phyloP scores from a whole-genome alignment of 2,113 vertebrate genomes.

The Psophia crepitans region DNA sequence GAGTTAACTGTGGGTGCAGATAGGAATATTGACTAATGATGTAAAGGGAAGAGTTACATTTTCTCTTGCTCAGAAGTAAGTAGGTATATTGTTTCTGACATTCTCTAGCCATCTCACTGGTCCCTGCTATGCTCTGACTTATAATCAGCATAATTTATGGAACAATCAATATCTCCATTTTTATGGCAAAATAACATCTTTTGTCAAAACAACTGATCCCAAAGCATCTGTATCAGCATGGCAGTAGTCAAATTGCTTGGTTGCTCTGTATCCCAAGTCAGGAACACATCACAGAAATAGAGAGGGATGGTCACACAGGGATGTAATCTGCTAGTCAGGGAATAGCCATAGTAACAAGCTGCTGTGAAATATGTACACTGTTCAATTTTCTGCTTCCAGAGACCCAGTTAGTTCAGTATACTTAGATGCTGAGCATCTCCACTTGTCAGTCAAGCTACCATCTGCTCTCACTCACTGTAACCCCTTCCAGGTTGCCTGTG shows the following conservation, averaged over 20 bases:
- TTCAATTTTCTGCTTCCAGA: conserved; percentile 1
- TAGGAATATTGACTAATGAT: neutral
- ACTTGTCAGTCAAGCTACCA: conserved; percentile 31
- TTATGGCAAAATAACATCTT: neutral
- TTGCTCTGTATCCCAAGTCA: neutral
- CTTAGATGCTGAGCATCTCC: neutral
- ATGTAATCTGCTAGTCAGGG: neutral
- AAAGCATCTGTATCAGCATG: neutral
- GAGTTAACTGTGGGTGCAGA: neutral
- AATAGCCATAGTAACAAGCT: neutral
- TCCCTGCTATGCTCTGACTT: neutral
- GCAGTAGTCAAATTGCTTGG: neutral
- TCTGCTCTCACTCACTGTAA: conserved; percentile 33
- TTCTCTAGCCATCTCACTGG: neutral
- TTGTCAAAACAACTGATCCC: neutral
- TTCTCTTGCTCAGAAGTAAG: neutral
- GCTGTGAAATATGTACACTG: neutral
- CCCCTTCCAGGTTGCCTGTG: neutral
- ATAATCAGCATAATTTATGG: neutral
- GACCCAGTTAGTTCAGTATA: neutral
- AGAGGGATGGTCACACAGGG: neutral
- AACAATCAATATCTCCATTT: neutral
- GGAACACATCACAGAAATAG: neutral
- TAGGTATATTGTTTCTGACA: neutral
- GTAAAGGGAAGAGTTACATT: neutral